Evolutionary conservation across 2,888 invertebrate genomes (phyloP).

Genomic region (Aphelenchoides bicaudatus): DNA sequence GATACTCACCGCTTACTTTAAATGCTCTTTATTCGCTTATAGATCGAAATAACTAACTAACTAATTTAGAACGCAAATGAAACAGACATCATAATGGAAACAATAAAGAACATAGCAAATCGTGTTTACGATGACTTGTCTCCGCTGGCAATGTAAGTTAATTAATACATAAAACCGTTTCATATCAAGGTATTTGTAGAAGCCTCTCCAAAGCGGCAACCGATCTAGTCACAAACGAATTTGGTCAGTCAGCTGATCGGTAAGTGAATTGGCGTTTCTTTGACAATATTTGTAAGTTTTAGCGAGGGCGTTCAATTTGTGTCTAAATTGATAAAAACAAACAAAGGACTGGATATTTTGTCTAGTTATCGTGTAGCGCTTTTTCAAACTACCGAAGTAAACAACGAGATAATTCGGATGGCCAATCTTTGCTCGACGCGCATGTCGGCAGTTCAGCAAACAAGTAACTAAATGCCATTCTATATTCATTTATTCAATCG

Average conservation of each 20-base stretch:
- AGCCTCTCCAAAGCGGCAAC: slow-evolving; percentile 6
- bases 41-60: too few relatives aligned
- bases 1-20: too few relatives aligned
- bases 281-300: neutral
- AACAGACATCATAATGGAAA: too few relatives aligned
- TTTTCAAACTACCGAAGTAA: slow-evolving; percentile 10
- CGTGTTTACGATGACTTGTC: slow-evolving; percentile 7
- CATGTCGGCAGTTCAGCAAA: slow-evolving; percentile 18
- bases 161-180: neutral
- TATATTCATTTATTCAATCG: too few relatives aligned
- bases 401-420: slow-evolving; percentile 17
- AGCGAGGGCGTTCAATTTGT: neutral
- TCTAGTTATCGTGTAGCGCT: neutral
- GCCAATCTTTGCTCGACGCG: slow-evolving; percentile 23
- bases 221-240: slow-evolving; percentile 3
- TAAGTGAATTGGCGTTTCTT: neutral
- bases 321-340: slow-evolving; percentile 4
- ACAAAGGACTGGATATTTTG: slow-evolving; percentile 5
- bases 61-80: too few relatives aligned
- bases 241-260: neutral
- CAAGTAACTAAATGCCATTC: too few relatives aligned
- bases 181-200: slow-evolving; percentile 2
- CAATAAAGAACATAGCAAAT: slow-evolving; percentile 6
- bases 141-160: neutral
- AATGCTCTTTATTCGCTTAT: too few relatives aligned